A percentile compares a stretch with the other conserved stretches of the same genome.
phyloP scores from a whole-genome alignment of 2,113 vertebrate species.

The Parotia lawesii region DNA sequence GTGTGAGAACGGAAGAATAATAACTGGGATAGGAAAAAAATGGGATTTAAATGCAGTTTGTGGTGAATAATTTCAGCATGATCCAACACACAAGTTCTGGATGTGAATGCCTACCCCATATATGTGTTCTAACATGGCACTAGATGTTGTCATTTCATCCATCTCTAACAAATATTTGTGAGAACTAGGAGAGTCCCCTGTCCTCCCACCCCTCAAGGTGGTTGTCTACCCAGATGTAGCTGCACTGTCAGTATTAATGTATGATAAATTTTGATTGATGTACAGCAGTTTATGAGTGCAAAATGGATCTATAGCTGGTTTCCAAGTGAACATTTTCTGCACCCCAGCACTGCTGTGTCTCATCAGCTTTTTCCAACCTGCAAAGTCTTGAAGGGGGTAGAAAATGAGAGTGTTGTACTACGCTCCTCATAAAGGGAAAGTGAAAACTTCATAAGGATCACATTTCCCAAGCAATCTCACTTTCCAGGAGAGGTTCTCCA shows the following conservation, averaged over 20 bases:
- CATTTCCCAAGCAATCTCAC: neutral
- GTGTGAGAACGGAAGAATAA: neutral
- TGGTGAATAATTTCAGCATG: neutral
- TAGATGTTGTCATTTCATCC: neutral
- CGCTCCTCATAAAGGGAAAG: neutral
- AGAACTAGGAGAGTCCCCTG: neutral
- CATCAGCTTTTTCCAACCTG: neutral
- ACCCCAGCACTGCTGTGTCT: neutral
- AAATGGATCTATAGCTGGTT: fast-evolving
- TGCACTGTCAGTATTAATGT: neutral
- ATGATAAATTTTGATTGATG: neutral
- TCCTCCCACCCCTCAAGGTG: neutral
- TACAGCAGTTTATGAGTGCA: neutral
- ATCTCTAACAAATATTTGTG: neutral
- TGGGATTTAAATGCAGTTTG: neutral
- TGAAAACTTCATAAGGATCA: neutral
- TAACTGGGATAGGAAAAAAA: neutral
- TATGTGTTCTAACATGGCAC: neutral
- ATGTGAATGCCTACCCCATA: neutral
- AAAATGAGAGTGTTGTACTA: fast-evolving
- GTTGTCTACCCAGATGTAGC: neutral
- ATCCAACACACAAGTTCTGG: neutral
- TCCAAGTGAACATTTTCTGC: neutral
- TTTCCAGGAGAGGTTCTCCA: neutral
- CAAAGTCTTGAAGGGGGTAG: neutral